Conservation (phyloP, 2,888 invertebrate genomes). For the Mesorhabditis spiculigera region DNA sequence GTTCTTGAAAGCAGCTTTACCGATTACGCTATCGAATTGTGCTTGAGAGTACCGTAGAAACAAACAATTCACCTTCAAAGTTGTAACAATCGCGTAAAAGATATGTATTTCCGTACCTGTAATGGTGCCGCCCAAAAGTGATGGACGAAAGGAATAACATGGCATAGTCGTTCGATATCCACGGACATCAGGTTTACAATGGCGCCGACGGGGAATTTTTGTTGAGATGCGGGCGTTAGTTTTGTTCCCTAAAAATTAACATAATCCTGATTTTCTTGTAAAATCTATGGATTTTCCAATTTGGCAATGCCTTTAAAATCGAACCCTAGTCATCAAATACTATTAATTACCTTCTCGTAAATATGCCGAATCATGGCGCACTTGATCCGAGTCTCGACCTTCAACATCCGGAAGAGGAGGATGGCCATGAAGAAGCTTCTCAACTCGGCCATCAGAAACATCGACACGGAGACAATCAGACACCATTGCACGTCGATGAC, state of each 20-base stretch:
- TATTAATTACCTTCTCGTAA: background rate
- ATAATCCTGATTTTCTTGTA: no score
- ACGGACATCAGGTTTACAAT: background rate
- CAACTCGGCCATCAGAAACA: background rate
- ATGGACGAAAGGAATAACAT: background rate
- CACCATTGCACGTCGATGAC: conserved; percentile 1
- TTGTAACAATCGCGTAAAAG: no score
- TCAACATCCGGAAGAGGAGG: background rate
- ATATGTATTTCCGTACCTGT: no score
- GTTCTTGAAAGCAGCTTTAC: no score
- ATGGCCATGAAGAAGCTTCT: background rate
- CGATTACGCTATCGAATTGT: no score
- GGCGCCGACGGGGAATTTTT: background rate
- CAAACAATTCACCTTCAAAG: no score
- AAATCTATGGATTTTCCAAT: no score
- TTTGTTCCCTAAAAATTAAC: conserved; percentile 1
- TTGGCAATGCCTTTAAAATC: no score
- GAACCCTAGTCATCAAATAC: no score
- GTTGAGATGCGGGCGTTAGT: background rate
- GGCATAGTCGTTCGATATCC: background rate
- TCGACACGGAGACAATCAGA: background rate
- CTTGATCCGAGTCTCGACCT: background rate
- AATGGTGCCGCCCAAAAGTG: background rate
- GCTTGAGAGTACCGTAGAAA: no score
- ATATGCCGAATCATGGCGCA: background rate